These are phyloP conservation scores for Amphibalanus amphitrite DNA, from an alignment of 1,140 invertebrate genomes.

Conservation along the genomic window DNA sequence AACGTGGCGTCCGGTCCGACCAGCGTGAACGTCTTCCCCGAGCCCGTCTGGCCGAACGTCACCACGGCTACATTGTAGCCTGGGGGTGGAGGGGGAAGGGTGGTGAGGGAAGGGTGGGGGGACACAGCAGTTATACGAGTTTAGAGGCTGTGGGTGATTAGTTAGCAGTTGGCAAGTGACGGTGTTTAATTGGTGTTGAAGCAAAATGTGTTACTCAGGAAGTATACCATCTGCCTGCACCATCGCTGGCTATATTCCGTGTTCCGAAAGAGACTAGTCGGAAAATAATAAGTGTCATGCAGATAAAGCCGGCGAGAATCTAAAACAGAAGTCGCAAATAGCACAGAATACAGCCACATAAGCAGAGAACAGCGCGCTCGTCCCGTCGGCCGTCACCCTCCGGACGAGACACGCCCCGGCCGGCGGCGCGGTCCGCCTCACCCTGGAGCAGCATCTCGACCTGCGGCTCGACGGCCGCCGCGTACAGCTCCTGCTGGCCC, in stretches of 20 bases:
- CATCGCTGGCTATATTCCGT: too few species aligned
- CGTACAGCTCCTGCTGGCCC: not conserved
- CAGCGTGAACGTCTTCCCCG: slow-evolving; percentile 59
- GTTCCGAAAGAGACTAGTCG: too few species aligned
- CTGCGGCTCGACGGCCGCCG: not conserved
- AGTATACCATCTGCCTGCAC: too few species aligned
- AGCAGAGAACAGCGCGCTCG: too few species aligned
- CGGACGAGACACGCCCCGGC: too few species aligned
- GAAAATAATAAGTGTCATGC: too few species aligned
- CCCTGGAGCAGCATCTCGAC: not conserved
- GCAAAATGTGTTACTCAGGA: too few species aligned
- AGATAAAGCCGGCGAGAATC: too few species aligned
- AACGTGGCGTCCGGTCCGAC: slow-evolving; percentile 51
- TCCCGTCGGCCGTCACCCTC: too few species aligned
- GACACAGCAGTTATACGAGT: not conserved
- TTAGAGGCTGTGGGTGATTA: not conserved
- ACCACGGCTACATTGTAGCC: slow-evolving; percentile 52
- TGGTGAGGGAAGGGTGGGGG: not conserved
- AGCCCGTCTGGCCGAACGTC: slow-evolving; percentile 54
- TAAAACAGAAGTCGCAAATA: too few species aligned
- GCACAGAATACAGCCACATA: too few species aligned
- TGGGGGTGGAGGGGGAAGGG: slow-evolving; percentile 6
- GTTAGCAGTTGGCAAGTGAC: not conserved
- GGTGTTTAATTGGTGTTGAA: not conserved
- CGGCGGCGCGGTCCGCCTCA: not conserved